A percentile compares a stretch with the other conserved stretches of the same genome.
These are phyloP conservation scores for Lycaena phlaeas DNA, from an alignment of 2,888 invertebrate species.

Conservation along the genomic window DNA sequence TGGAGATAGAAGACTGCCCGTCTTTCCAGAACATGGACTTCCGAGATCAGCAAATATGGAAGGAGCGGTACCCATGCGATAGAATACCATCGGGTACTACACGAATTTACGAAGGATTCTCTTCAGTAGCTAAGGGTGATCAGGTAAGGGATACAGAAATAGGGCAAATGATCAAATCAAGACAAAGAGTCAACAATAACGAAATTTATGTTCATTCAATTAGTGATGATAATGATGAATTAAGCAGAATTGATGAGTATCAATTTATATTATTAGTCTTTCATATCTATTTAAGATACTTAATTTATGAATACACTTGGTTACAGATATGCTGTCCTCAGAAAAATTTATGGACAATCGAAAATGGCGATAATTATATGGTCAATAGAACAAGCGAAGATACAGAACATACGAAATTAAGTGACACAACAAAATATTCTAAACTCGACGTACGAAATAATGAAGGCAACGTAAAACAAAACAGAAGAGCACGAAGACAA, in stretches of 20 bases:
- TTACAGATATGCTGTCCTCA: slow-evolving; percentile 39
- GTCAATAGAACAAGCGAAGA: background rate
- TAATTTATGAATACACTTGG: no score
- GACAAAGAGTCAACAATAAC: no score
- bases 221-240: no score
- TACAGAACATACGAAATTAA: background rate
- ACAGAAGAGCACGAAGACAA: background rate
- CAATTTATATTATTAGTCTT: no score
- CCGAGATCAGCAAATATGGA: slow-evolving; percentile 38
- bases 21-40: slow-evolving; percentile 29
- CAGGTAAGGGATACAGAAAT: no score
- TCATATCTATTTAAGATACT: no score
- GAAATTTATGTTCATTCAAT: no score
- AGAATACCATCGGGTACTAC: background rate
- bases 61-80: slow-evolving; percentile 31
- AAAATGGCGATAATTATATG: background rate
- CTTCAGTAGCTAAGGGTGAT: slow-evolving; percentile 32
- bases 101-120: slow-evolving; percentile 24
- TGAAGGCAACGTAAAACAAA: no score
- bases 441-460: background rate
- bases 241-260: no score
- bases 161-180: no score
- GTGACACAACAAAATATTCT: background rate
- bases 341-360: background rate
- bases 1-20: slow-evolving; percentile 33